Percentiles rank a stretch among this genome's conserved stretches.
Conservation (phyloP, 2,113 vertebrate genomes). For the Leiothrix lutea region DNA sequence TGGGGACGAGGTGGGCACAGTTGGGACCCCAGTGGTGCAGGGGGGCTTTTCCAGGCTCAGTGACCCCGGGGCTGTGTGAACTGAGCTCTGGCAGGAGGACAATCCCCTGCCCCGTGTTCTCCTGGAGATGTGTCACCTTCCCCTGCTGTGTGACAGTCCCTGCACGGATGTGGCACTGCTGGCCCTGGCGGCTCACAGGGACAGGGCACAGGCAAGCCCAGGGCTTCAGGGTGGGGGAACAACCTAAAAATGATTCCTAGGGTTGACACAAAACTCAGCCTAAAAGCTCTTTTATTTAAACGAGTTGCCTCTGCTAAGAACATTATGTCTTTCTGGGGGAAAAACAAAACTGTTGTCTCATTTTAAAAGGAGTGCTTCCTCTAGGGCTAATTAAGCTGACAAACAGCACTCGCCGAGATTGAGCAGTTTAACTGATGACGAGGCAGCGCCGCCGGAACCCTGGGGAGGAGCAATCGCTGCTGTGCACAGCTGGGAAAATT, state of each 20-base stretch:
- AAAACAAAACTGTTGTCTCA: constrained; percentile 49
- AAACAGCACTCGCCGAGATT: constrained; percentile 39
- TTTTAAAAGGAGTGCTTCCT: constrained; percentile 67
- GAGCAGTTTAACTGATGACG: constrained; percentile 15
- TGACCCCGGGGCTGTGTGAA: rapidly evolving
- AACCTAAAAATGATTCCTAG: neutral
- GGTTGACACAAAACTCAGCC: neutral
- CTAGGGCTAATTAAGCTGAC: constrained; percentile 73
- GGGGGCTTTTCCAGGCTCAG: neutral
- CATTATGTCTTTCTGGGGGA: constrained; percentile 49
- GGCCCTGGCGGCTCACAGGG: neutral
- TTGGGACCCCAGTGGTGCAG: rapidly evolving
- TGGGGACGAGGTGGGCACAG: neutral
- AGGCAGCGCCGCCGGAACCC: neutral
- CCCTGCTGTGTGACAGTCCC: neutral
- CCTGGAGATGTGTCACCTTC: neutral
- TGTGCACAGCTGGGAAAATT: constrained; percentile 35
- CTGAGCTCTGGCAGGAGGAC: neutral
- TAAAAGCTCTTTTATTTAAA: constrained; percentile 54
- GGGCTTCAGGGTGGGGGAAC: neutral
- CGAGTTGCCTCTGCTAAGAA: constrained; percentile 24
- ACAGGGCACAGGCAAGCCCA: neutral
- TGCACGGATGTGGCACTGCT: neutral
- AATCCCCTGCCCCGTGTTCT: rapidly evolving
- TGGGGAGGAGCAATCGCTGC: neutral